Evolutionary conservation across 2,113 vertebrate species (phyloP), one percentile per base, ranked within the genome.

Genomic region (Peromyscus maniculatus): DNA sequence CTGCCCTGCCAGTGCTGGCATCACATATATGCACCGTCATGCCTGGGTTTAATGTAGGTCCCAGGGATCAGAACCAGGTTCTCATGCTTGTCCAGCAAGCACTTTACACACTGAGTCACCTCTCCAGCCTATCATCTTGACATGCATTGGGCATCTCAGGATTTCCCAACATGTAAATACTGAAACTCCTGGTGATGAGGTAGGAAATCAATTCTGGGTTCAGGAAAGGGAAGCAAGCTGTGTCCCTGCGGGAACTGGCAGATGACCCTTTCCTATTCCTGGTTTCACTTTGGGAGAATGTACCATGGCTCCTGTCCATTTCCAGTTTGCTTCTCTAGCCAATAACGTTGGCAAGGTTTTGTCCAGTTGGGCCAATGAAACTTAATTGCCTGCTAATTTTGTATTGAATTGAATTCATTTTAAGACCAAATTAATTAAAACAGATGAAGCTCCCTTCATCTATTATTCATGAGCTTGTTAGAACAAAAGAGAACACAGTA

Each of bases 381-480:
- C 93, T 98, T 98, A 98, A 98, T 87, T 98, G 97, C 97, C 96
- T 98, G 96, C 97, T 98, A 98, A 98, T 98, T 98, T 98, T 98
- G 93, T 97, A 92, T 96, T 98, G 91, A 92, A 97, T 96, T 97
- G 98, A 98, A 98, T 99, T 98, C 98, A 98, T 98, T 98, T 98
- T 75, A 90, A 97, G 98, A 98, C 97, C 94, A 97, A 98, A 98
- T 98, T 98, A 98, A 98, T 99, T 98, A 99, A 98, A 98, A 97
- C 80, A 97, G 96, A 98, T 95, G 97, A 98, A 97, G 95, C 93
- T 98, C 97, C 97, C 91, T 98, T 98, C 97, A 98, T 98, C 97
- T 97, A 97, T 99, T 98, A 98, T 99, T 98, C 97, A 98, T 98
- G 96, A 98, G 94, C 95, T 98, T 67, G 92, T 95, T 98, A 97